Percentiles rank a stretch among this genome's conserved stretches.
phyloP scores from a whole-genome alignment of 2,888 invertebrate genomes.

The Pasiphila rectangulata region DNA sequence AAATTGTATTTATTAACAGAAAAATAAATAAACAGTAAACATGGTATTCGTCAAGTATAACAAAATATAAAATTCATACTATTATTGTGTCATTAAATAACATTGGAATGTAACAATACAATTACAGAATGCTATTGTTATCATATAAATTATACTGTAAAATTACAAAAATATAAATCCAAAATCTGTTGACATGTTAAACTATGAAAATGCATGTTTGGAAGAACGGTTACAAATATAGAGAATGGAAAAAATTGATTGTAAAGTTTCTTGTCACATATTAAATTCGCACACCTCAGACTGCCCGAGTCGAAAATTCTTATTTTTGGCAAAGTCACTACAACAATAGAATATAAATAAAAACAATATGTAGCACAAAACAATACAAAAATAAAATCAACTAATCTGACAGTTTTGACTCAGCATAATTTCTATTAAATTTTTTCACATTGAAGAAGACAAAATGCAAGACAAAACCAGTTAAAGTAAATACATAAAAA shows the following conservation, averaged over 20 bases:
- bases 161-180: conserved; percentile 5
- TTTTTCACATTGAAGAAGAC: too few species aligned
- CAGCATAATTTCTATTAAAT: too few species aligned
- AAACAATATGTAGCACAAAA: conserved; percentile 6
- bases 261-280: not conserved
- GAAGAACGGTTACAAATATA: conserved; percentile 9
- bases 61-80: conserved; percentile 25
- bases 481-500: conserved; percentile 19
- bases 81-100: conserved; percentile 15
- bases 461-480: conserved; percentile 32
- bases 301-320: conserved; percentile 4
- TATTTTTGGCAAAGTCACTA: conserved; percentile 30
- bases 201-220: conserved; percentile 24
- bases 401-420: too few species aligned
- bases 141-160: conserved; percentile 13
- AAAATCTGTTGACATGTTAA: conserved; percentile 14
- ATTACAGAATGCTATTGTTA: conserved; percentile 31
- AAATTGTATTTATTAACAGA: conserved; percentile 31
- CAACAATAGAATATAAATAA: conserved; percentile 16
- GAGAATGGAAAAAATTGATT: conserved; percentile 11
- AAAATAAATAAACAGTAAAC: conserved; percentile 27
- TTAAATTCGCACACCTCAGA: conserved; percentile 26
- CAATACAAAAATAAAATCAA: not conserved
- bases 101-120: conserved; percentile 29
- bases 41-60: conserved; percentile 23